Evolutionary conservation across 2,797 vertebrate genomes (phyloP), one percentile per base, ranked within the genome.

Genomic region (Erithacus rubecula): DNA sequence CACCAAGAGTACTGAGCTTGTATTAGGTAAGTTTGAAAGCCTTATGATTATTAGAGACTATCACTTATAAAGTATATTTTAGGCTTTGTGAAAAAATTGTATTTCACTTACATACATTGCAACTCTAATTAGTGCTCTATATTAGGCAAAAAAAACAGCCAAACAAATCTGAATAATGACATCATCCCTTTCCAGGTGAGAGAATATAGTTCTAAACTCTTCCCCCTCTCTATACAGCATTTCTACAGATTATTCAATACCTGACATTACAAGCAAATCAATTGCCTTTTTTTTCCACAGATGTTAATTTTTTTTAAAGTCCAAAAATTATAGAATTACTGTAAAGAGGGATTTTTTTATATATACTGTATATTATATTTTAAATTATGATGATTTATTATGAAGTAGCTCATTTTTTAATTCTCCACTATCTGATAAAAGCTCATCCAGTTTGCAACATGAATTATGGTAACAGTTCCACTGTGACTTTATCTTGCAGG

Each of bases 1-100:
- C 95, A 99, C 98, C 34, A 99, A 99, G 96, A 99, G 98, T 93
- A 98, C 97, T 27, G 99, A 99, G 89, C 96, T 99, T 62, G 98
- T 99, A 52, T 95, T 99, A 74, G 99, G 99, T 99, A 94, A 98
- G 98, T 96, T 89, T 92, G 78, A 41, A 89, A 76, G 30, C 23
- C 30, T 55, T 53, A 5, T 67, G 8, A 64, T 39, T 91, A n/a
- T 70, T 68, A 64, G n/a, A 79, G 15, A 29, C 18, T 63, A 1
- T 43, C n/a, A 49, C 3, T 43, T 55, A 36, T 59, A 9, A 37
- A 53, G 9, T 52, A 23, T 55, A 52, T 62, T 71, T 83, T 81
- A 74, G n/a, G 5, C 70, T 26, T 56, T 83, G 20, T 56, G 65
- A 43, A 53, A 81, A 70, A 76, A 44, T 1, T 41, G 0, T 18